Evolutionary conservation across 1,140 invertebrate species (phyloP), one percentile per base, ranked within the genome.

Genomic region (Meloidogyne floridensis): DNA sequence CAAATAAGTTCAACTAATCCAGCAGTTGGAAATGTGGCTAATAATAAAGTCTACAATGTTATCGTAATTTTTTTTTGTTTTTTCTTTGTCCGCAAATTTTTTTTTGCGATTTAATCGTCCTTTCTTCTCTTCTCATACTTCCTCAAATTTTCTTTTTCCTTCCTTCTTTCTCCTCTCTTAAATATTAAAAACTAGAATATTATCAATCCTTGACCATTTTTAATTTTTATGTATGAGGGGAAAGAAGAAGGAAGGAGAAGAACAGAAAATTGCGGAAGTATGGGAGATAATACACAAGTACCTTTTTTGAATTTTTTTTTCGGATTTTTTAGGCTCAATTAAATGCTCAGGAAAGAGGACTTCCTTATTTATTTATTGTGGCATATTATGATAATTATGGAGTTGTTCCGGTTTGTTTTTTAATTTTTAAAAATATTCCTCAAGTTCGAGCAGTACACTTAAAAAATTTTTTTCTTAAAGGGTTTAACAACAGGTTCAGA

Each of bases 371-470:
- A 20, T 78, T 87, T 13, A 82, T 98, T 84, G 94, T 96, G 20
- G 94, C 96, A 6, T 95, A 98, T 92, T 96, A 98, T 88, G 96
- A 98, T 90, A 94, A 95, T 51, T 93, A 94, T 90, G 95, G 94
- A 77, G 91, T 95, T 79, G 94, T 94, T 53, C 95, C 96, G 69
- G 96, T 97, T 92, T 93, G 93, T 92, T 80, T 80, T 79, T 53
- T 81, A 74, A n/a, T 32, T 43, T 18, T 18, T 15, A 59, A 59
- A 47, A 47, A 47, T 47, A 8, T 4, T 47, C 47, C 47, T 47
- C 47, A 47, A 6, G 47, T 47, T 47, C 4, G 7, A 6, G 47
- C 47, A 47, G 47, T 4, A 47, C 47, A 32, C 7, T 47, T 47
- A 47, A 47, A 54, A 43, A 74, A 13, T 32, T 8, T 54, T 82